A percentile compares a stretch with the other conserved stretches of the same genome.
phyloP scores from a whole-genome alignment of 2,113 vertebrate genomes.

The Anhinga rufa region DNA sequence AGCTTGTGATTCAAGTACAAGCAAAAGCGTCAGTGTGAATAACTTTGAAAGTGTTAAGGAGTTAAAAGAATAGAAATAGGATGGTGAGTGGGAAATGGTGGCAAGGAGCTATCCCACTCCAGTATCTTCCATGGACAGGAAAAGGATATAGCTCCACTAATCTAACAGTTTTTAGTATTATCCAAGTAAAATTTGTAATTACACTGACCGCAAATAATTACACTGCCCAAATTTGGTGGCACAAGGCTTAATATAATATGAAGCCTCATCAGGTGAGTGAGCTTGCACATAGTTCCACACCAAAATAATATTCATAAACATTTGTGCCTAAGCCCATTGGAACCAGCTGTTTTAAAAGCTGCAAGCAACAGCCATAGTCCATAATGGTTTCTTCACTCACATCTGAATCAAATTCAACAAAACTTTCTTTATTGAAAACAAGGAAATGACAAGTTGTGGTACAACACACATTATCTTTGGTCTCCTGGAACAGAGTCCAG shows the following conservation, averaged over 20 bases:
- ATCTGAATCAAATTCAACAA: background rate
- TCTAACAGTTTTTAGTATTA: background rate
- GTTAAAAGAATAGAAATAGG: background rate
- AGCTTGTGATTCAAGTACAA: background rate
- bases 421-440: background rate
- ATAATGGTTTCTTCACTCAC: background rate
- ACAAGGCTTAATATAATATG: background rate
- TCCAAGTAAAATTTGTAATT: background rate
- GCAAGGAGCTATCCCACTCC: background rate
- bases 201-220: background rate
- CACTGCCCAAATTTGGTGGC: background rate
- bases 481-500: background rate
- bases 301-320: background rate
- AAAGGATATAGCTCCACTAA: background rate
- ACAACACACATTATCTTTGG: background rate
- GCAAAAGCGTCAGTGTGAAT: background rate
- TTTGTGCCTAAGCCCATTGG: background rate
- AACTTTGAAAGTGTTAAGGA: background rate
- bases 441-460: background rate
- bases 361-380: background rate
- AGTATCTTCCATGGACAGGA: background rate
- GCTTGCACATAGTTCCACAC: background rate
- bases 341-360: background rate
- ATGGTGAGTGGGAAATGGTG: background rate
- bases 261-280: background rate